Base-by-base conservation (phyloP, 2,888 invertebrate species). In the Orthosia gothica region DNA sequence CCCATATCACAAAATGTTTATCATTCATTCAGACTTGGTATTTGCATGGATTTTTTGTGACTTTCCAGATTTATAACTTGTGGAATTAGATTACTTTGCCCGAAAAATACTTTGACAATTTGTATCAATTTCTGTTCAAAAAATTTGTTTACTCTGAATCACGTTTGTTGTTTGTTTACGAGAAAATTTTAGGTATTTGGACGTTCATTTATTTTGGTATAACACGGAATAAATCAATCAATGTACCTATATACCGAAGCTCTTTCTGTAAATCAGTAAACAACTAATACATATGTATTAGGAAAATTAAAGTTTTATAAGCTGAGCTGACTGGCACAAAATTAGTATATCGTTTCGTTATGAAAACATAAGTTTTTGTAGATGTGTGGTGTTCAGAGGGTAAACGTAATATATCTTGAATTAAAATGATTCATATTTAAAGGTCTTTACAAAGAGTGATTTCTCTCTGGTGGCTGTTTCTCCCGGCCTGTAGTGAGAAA, bases 81-180 rank as follows among this genome's bases (percentile, higher is more conserved):
- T n/a, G 49, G 45, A 66, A 61, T 74, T 69, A 57, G 58, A 71
- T 66, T 58, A 66, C 57, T 11, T 57, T 76, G 18, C 16, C 57
- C 52, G 61, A 76, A 58, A 59, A 61, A 65, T 58, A 69, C 57
- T 68, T 84, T 64, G 68, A 73, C 52, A 61, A 50, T 76, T 84
- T 59, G 45, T 57, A 61, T 15, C 26, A 66, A 55, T 76, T 81
- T 84, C 7, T 57, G 40, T 61, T 73, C 54, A 45, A 70, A 69
- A 61, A 73, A 50, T 32, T 75, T 75, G 69, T 87, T 85, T 82
- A 65, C 74, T 61, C 57, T 68, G 59, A 63, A 72, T 86, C 67
- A 61, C 45, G 71, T 69, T 84, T 84, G 54, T 64, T 70, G 82
- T 68, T 83, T 79, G 75, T 82, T 87, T 85, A 68, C 74, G 12